Base-by-base conservation (phyloP, 1,140 invertebrate genomes). In the Sesamia nonagrioides region DNA sequence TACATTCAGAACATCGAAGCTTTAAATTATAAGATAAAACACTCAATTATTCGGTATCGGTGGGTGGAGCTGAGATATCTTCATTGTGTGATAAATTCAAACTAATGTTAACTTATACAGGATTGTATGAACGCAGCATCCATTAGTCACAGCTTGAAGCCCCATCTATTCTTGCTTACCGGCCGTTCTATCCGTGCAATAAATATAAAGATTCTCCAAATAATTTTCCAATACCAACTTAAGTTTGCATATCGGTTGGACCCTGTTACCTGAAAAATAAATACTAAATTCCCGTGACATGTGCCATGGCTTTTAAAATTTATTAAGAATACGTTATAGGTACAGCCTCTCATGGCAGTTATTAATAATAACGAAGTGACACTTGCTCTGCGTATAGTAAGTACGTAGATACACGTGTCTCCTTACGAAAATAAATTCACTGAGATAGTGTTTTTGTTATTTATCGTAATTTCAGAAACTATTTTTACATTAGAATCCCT, bases 61-160 rank as follows among this genome's bases (percentile, higher is more conserved):
- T 85, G 82, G 91, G 87, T 82, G 89, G 85, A 81, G 82, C 85
- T 81, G 81, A 83, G 83, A 92, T 89, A 87, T 91, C 89, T 93
- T 89, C 84, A 91, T 92, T 88, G 83, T 81, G 74, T 80, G 82
- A 89, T 91, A 93, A 93, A 93, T 93, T 88, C 86, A 82, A 88
- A 84, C 76, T 91, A 91, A 91, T 86, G 85, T 87, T 85, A 83
- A 88, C 58, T 85, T 89, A 89, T 86, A 80, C 79, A 82, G 81
- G 78, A 79, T 84, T 77, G 74, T 81, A 82, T 88, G 80, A 85
- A 83, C 84, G 85, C 80, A 83, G 60, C 79, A 48, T 50, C 81
- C 86, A 86, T 93, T 91, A 87, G 83, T 91, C 91, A 92, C 91
- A 92, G 91, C 92, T 77, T 87, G 92, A 84, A 78, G 73, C 72